A percentile compares a stretch with the other conserved stretches of the same genome.
These are phyloP conservation scores for Pomacea maculata DNA, from an alignment of 1,140 invertebrate species.

Conservation along the genomic window DNA sequence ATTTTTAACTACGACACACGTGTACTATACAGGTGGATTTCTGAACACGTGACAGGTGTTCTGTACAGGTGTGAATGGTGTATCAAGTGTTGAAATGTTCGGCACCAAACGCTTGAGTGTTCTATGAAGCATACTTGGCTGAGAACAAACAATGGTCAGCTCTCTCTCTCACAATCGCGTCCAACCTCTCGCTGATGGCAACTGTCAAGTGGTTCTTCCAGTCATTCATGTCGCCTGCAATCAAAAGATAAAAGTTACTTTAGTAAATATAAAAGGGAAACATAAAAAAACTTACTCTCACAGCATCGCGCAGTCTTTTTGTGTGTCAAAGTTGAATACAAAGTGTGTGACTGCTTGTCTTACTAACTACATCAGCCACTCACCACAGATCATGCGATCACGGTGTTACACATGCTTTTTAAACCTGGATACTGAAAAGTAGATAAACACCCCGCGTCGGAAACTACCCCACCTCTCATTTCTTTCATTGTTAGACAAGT, in stretches of 20 bases:
- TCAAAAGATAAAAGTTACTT: neutral
- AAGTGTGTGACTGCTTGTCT: neutral
- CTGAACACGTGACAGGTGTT: too few species aligned
- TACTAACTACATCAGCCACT: neutral
- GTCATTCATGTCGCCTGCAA: constrained; percentile 19
- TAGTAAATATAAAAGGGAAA: neutral
- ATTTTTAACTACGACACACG: too few species aligned
- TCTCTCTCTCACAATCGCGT: constrained; percentile 3
- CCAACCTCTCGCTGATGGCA: constrained; percentile 4
- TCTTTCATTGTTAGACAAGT: neutral
- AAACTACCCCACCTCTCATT: neutral
- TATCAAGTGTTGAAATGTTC: too few species aligned
- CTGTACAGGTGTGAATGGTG: too few species aligned
- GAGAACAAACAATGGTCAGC: constrained; percentile 1
- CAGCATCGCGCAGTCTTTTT: neutral
- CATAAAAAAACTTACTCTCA: neutral
- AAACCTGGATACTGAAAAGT: neutral
- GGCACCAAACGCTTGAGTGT: too few species aligned
- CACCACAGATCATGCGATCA: neutral
- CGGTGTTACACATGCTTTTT: neutral
- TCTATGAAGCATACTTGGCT: neutral
- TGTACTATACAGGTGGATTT: too few species aligned
- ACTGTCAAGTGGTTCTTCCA: constrained; percentile 20
- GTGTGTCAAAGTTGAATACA: neutral
- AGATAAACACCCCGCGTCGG: neutral